Percentiles rank a stretch among this genome's conserved stretches.
phyloP scores from a whole-genome alignment of 2,888 invertebrate genomes.

The Buathra laborator region DNA sequence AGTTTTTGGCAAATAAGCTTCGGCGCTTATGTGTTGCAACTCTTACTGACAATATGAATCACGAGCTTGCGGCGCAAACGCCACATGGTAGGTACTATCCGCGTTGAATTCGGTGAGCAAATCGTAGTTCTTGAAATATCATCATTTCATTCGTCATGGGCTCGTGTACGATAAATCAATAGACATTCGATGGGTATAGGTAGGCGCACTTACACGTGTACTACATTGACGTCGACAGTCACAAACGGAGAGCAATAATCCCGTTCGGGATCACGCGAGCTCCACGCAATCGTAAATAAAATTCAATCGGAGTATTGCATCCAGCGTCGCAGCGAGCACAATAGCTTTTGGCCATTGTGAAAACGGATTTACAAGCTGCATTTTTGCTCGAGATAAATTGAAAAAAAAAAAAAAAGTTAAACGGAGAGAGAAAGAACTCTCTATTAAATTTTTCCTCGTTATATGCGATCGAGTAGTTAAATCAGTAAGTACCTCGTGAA shows the following conservation, averaged over 20 bases:
- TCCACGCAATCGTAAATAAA: conserved; percentile 14
- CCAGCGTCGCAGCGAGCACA: not conserved
- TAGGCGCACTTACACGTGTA: not conserved
- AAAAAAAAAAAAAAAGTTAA: conserved; percentile 7
- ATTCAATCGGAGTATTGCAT: conserved; percentile 8
- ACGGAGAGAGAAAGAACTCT: not conserved
- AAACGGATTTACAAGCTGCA: conserved; percentile 5
- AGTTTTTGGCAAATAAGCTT: conserved; percentile 12
- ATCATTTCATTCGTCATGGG: not conserved
- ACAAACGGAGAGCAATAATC: not conserved
- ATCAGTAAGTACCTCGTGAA: not conserved
- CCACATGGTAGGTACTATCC: not conserved
- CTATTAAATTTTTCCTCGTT: conserved; percentile 11
- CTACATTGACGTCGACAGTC: not conserved
- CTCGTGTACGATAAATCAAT: not conserved
- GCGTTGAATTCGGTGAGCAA: not conserved
- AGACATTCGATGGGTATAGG: not conserved
- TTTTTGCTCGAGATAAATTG: not conserved
- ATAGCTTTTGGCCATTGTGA: conserved; percentile 22
- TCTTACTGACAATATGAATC: conserved; percentile 34
- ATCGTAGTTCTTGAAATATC: not conserved
- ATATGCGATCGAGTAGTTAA: not conserved
- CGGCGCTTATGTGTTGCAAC: conserved; percentile 15
- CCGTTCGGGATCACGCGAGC: not conserved
- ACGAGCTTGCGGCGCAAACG: conserved; percentile 14